A percentile compares a stretch with the other conserved stretches of the same genome.
phyloP scores from a whole-genome alignment of 1,140 invertebrate genomes.

The Cotesia chilonis region DNA sequence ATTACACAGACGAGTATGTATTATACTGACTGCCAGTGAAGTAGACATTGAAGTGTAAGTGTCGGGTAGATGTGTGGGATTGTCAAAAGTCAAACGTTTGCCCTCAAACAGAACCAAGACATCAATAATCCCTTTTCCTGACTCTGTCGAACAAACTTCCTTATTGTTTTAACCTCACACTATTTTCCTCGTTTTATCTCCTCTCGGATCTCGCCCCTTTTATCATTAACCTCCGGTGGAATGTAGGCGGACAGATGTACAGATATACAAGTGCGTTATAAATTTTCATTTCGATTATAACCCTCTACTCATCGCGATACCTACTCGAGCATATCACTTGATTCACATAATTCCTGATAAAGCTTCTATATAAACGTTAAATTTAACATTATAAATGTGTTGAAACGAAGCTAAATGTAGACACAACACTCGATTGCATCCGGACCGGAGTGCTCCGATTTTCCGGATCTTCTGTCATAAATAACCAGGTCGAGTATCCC shows the following conservation, averaged over 20 bases:
- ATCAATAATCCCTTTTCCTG: neutral
- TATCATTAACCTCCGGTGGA: too few relatives aligned
- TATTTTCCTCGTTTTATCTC: neutral
- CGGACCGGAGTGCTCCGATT: conserved; percentile 19
- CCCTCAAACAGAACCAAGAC: neutral
- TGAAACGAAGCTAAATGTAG: neutral
- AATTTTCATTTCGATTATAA: too few relatives aligned
- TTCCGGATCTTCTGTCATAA: conserved; percentile 32
- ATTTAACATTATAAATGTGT: conserved; percentile 17
- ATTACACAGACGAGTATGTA: too few relatives aligned
- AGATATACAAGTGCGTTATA: too few relatives aligned
- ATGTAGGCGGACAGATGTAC: too few relatives aligned
- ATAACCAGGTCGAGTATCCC: conserved; percentile 18
- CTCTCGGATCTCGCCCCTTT: neutral
- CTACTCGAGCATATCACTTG: neutral
- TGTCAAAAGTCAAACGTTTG: neutral
- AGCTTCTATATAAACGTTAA: neutral
- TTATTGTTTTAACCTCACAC: conserved; percentile 22
- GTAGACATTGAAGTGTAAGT: too few relatives aligned
- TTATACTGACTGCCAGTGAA: too few relatives aligned
- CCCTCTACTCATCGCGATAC: conserved; percentile 1
- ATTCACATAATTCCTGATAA: conserved; percentile 1
- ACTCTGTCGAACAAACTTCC: conserved; percentile 15
- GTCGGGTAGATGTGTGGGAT: too few relatives aligned
- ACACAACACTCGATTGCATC: conserved; percentile 22